These are phyloP conservation scores for Labroides dimidiatus DNA, from an alignment of 2,797 vertebrate species.

Conservation along the genomic window DNA sequence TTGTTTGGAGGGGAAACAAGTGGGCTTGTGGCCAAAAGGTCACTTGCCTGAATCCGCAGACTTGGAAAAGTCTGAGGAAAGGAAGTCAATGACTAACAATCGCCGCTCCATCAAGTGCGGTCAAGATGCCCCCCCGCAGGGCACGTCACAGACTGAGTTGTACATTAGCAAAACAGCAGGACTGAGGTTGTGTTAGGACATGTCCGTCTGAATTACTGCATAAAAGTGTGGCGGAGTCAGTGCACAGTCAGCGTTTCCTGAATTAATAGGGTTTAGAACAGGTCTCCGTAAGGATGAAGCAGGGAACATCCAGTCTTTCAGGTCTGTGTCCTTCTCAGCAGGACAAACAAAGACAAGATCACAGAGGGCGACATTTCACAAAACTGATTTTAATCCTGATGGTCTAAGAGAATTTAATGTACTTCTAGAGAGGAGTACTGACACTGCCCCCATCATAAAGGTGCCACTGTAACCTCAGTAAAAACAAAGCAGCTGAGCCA, in stretches of 20 bases:
- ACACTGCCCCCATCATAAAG: slow-evolving; percentile 24
- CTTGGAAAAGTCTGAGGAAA: not conserved
- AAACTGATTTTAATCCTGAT: slow-evolving; percentile 61
- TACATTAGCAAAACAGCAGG: slow-evolving; percentile 4
- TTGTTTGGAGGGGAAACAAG: slow-evolving; percentile 22
- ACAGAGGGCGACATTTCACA: slow-evolving; percentile 38
- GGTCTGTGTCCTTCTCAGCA: slow-evolving; percentile 42
- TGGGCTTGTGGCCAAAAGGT: slow-evolving; percentile 13
- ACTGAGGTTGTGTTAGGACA: slow-evolving; percentile 1
- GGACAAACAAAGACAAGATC: slow-evolving; percentile 47
- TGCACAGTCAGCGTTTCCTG: slow-evolving; percentile 35
- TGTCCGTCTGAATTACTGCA: slow-evolving; percentile 12
- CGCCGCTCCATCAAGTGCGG: not conserved
- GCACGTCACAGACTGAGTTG: not conserved
- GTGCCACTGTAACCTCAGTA: slow-evolving; percentile 22
- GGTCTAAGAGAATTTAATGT: slow-evolving; percentile 48
- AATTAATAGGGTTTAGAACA: slow-evolving; percentile 53
- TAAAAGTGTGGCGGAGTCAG: slow-evolving; percentile 2
- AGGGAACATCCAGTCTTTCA: slow-evolving; percentile 35
- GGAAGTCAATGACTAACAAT: slow-evolving; percentile 8
- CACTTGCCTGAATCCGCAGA: slow-evolving; percentile 15
- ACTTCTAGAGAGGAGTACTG: slow-evolving; percentile 57
- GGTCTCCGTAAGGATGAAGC: slow-evolving; percentile 42
- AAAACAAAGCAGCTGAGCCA: slow-evolving; percentile 17
- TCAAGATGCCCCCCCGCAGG: slow-evolving; percentile 7